Percentiles rank a stretch among this genome's conserved stretches.
phyloP scores from a whole-genome alignment of 2,888 invertebrate genomes.

The Nephrocerus scutellatus region DNA sequence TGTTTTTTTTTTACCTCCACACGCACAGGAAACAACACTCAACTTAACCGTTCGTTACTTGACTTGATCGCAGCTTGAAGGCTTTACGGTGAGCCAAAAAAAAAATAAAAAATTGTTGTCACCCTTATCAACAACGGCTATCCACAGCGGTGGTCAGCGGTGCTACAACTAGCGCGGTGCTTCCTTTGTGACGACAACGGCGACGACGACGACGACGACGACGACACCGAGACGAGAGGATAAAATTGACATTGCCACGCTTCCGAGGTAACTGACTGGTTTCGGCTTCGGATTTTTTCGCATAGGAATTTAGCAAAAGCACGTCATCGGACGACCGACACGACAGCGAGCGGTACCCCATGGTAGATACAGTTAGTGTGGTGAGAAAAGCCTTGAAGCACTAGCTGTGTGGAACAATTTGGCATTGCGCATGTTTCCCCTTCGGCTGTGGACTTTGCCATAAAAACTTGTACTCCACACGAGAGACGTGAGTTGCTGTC shows the following conservation, averaged over 20 bases:
- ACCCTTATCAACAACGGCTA: too few species aligned
- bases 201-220: conserved; percentile 29
- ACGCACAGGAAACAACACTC: conserved; percentile 10
- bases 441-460: too few species aligned
- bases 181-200: too few species aligned
- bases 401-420: conserved; percentile 7
- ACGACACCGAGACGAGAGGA: too few species aligned
- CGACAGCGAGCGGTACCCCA: neutral
- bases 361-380: conserved; percentile 10
- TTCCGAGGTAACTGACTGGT: conserved; percentile 46
- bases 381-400: conserved; percentile 4
- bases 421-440: conserved; percentile 10
- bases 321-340: too few species aligned
- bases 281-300: conserved; percentile 29
- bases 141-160: too few species aligned
- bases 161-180: too few species aligned
- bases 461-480: too few species aligned
- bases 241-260: conserved; percentile 43
- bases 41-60: conserved; percentile 27
- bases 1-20: conserved; percentile 7
- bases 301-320: too few species aligned
- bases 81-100: conserved; percentile 4
- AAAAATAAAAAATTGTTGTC: conserved; percentile 1
- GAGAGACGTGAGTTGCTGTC: too few species aligned
- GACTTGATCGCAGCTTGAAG: conserved; percentile 11